phyloP scores from a whole-genome alignment of 1,140 invertebrate genomes.

The Pseudomyrmex dendroicus region DNA sequence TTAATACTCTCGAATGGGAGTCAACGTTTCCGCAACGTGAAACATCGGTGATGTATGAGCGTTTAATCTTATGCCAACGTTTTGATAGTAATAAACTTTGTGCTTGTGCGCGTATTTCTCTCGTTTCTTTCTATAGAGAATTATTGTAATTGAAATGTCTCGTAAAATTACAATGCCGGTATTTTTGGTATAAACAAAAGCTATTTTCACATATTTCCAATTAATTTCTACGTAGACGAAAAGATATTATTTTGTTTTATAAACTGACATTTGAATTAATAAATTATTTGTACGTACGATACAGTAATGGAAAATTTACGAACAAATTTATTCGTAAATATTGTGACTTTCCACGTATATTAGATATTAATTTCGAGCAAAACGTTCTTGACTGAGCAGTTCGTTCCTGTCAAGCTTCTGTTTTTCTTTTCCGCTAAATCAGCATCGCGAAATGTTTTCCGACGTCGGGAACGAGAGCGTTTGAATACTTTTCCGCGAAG shows the following conservation, averaged over 20 bases:
- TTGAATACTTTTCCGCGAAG: not conserved
- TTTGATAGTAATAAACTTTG: slow-evolving; percentile 13
- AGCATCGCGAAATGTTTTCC: slow-evolving; percentile 1
- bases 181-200: not conserved
- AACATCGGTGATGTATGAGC: not conserved
- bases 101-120: not conserved
- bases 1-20: not conserved
- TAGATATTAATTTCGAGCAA: slow-evolving; percentile 9
- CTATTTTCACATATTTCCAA: too few species aligned
- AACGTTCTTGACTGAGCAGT: not conserved
- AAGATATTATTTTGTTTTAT: not conserved
- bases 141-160: not conserved
- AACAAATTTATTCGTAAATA: not conserved
- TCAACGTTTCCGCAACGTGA: not conserved
- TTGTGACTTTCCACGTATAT: not conserved
- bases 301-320: not conserved
- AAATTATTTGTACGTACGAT: not conserved
- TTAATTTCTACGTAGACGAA: too few species aligned
- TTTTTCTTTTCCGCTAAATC: not conserved
- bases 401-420: slow-evolving; percentile 1
- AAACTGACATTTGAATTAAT: not conserved
- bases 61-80: not conserved
- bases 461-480: slow-evolving; percentile 21
- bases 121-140: not conserved
- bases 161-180: not conserved